phyloP scores from a whole-genome alignment of 2,888 invertebrate species.

The Scaptomyza caliginosa region DNA sequence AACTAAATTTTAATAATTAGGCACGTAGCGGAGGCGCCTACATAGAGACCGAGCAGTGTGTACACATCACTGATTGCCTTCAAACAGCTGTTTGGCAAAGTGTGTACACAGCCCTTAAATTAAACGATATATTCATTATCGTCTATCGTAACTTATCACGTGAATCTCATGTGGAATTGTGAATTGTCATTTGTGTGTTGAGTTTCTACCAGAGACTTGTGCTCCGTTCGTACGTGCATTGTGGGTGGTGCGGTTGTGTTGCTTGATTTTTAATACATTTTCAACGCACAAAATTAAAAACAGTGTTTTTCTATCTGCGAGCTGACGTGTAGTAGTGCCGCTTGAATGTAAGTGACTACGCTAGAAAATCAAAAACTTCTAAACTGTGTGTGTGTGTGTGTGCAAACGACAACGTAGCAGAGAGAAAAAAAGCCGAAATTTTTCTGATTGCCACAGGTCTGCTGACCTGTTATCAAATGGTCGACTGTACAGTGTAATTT shows the following conservation, averaged over 20 bases:
- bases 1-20: conserved; percentile 59
- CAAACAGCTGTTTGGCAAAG: conserved; percentile 35
- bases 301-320: conserved; percentile 26
- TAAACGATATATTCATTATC: conserved; percentile 29
- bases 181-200: conserved; percentile 75
- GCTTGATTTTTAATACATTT: conserved; percentile 69
- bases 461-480: conserved; percentile 59
- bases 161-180: conserved; percentile 60
- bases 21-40: conserved; percentile 55
- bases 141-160: conserved; percentile 54
- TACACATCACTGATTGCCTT: conserved; percentile 24
- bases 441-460: conserved; percentile 33
- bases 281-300: conserved; percentile 43
- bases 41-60: conserved; percentile 47
- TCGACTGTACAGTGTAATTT: conserved; percentile 1
- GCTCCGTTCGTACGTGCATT: conserved; percentile 59
- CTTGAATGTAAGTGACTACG: conserved; percentile 49
- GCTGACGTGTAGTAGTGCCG: conserved; percentile 46
- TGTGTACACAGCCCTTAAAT: conserved; percentile 20
- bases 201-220: conserved; percentile 69
- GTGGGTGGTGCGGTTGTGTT: conserved; percentile 76
- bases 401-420: conserved; percentile 45
- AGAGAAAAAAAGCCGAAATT: conserved; percentile 22
- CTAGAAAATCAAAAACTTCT: neutral
- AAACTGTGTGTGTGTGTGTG: conserved; percentile 6